These are phyloP conservation scores for Ploceus nigricollis DNA, from an alignment of 2,113 vertebrate genomes.

Conservation along the genomic window DNA sequence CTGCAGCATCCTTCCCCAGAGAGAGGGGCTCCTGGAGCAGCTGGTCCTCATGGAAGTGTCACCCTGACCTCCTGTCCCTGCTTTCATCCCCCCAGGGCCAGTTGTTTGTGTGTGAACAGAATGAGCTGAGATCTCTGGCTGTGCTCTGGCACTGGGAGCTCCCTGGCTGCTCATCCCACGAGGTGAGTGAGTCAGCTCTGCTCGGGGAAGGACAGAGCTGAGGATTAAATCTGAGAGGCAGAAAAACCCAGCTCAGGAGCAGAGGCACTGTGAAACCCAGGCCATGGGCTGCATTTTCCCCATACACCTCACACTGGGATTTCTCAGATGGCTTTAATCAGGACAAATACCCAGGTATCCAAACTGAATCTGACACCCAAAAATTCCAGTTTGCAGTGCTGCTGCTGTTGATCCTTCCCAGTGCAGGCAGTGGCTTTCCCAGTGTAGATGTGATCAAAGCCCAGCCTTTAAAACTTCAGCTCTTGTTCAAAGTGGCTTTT, in stretches of 20 bases:
- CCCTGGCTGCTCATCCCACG: background rate
- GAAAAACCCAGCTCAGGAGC: background rate
- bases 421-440: background rate
- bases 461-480: background rate
- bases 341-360: background rate
- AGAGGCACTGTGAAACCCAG: fast-evolving
- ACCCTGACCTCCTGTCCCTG: background rate
- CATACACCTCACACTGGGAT: fast-evolving
- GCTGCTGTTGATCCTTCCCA: background rate
- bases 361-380: background rate
- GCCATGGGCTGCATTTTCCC: fast-evolving
- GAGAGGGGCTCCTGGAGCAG: background rate
- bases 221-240: fast-evolving
- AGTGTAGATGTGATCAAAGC: fast-evolving
- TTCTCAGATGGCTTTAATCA: background rate
- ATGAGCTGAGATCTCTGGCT: background rate
- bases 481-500: constrained; percentile 4
- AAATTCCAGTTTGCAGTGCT: background rate
- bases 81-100: fast-evolving
- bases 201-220: background rate
- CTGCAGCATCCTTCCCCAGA: background rate
- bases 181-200: background rate
- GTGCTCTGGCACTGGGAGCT: background rate
- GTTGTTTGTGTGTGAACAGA: fast-evolving
- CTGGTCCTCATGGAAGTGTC: background rate